Conservation (phyloP, 2,888 invertebrate species). For the Matsumyia berberina region DNA sequence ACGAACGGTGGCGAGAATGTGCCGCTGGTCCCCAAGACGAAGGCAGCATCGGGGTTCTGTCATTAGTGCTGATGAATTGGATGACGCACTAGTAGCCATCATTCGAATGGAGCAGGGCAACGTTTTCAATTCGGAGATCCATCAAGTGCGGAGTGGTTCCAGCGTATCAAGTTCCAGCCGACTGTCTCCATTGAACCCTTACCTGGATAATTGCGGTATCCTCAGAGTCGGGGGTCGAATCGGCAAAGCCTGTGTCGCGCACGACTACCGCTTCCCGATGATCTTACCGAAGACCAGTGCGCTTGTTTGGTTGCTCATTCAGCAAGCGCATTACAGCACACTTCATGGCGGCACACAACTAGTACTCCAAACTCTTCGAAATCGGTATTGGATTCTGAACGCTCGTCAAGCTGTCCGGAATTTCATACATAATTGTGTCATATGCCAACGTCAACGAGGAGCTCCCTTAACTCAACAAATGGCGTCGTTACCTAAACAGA, state of each 20-base stretch:
- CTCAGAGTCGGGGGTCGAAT: background rate
- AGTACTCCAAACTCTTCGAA: slow-evolving; percentile 23
- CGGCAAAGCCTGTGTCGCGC: background rate
- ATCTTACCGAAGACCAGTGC: slow-evolving; percentile 5
- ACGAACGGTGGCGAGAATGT: background rate
- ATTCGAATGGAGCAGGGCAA: too few relatives aligned
- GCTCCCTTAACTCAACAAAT: slow-evolving; percentile 18
- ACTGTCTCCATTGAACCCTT: background rate
- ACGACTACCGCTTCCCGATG: background rate
- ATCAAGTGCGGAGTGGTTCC: background rate
- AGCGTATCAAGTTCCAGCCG: slow-evolving; percentile 7
- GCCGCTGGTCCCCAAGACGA: background rate
- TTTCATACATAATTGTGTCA: slow-evolving; percentile 21
- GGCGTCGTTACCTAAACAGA: slow-evolving; percentile 25
- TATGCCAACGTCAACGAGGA: slow-evolving; percentile 20
- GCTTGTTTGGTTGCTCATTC: background rate
- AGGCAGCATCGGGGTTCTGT: background rate
- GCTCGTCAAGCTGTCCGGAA: background rate
- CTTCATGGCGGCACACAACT: slow-evolving; percentile 28
- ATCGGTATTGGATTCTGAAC: slow-evolving; percentile 16
- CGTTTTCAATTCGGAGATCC: too few relatives aligned
- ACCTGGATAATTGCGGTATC: background rate
- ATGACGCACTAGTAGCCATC: background rate
- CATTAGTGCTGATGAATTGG: background rate
- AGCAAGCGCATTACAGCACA: background rate